phyloP scores from a whole-genome alignment of 64 coral and sea anemone species.

The Dendrophyllia cribrosa region DNA sequence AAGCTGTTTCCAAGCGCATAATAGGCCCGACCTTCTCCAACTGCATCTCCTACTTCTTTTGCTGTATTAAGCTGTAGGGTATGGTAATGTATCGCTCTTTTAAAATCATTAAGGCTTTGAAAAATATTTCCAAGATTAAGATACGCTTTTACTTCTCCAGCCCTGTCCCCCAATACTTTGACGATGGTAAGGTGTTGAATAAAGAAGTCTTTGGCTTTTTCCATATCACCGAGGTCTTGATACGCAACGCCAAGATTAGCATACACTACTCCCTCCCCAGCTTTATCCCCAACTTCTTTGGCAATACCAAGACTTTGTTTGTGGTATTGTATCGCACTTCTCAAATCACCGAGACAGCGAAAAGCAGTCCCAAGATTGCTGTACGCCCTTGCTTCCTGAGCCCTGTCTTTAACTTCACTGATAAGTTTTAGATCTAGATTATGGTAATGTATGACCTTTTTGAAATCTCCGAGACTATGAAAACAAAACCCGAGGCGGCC shows the following conservation, averaged over 20 bases:
- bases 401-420: background rate
- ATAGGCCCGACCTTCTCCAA: no score
- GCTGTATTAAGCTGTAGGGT: no score
- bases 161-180: background rate
- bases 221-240: background rate
- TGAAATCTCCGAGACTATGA: background rate
- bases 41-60: no score
- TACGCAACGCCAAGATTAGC: background rate
- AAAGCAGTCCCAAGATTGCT: background rate
- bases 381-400: background rate
- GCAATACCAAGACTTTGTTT: background rate
- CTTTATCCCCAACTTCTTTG: background rate
- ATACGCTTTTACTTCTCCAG: background rate
- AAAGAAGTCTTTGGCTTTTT: background rate
- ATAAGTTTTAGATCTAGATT: background rate
- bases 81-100: no score
- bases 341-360: background rate
- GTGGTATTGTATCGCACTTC: background rate
- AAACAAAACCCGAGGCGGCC: background rate
- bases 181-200: background rate
- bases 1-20: background rate
- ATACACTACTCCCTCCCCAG: background rate
- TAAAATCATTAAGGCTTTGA: no score
- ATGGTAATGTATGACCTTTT: background rate
- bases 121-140: background rate